These are phyloP conservation scores for Boulengeromyrus knoepffleri DNA, from an alignment of 2,113 vertebrate genomes.

Conservation along the genomic window DNA sequence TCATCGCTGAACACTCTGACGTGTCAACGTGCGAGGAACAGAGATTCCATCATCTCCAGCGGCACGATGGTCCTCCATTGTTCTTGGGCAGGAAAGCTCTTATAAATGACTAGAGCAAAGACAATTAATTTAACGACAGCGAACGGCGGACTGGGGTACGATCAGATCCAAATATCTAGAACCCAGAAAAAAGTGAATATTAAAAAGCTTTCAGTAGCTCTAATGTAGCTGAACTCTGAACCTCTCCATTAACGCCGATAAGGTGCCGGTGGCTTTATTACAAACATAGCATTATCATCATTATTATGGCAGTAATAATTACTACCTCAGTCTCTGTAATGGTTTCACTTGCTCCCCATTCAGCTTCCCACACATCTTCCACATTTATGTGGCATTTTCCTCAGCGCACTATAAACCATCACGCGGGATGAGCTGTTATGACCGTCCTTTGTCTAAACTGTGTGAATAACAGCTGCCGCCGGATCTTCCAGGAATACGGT, in stretches of 20 bases:
- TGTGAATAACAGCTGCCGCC: not conserved
- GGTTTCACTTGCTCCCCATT: slow-evolving; percentile 2
- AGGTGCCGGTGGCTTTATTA: not conserved
- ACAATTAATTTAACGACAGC: slow-evolving; percentile 50
- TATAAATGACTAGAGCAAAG: slow-evolving; percentile 45
- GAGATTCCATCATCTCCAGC: slow-evolving; percentile 29
- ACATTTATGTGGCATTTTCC: not conserved
- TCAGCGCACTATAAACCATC: not conserved
- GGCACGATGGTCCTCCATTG: slow-evolving; percentile 36
- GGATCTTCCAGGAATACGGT: not conserved
- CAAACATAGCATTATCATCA: not conserved
- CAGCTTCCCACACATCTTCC: not conserved
- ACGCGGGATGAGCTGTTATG: not conserved
- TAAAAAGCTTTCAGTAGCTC: slow-evolving; percentile 20
- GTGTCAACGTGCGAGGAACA: slow-evolving; percentile 26
- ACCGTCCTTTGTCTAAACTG: slow-evolving; percentile 3
- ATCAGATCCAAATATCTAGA: slow-evolving; percentile 42
- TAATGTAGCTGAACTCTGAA: slow-evolving; percentile 10
- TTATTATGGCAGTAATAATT: slow-evolving; percentile 13
- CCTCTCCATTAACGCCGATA: slow-evolving; percentile 16
- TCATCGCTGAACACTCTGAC: slow-evolving; percentile 24
- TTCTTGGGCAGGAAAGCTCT: slow-evolving; percentile 33
- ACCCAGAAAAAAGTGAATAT: slow-evolving; percentile 27
- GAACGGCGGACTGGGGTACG: slow-evolving; percentile 37
- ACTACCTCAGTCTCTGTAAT: not conserved